Conservation (phyloP, 2,888 invertebrate genomes). For the Euplagia quadripunctaria region DNA sequence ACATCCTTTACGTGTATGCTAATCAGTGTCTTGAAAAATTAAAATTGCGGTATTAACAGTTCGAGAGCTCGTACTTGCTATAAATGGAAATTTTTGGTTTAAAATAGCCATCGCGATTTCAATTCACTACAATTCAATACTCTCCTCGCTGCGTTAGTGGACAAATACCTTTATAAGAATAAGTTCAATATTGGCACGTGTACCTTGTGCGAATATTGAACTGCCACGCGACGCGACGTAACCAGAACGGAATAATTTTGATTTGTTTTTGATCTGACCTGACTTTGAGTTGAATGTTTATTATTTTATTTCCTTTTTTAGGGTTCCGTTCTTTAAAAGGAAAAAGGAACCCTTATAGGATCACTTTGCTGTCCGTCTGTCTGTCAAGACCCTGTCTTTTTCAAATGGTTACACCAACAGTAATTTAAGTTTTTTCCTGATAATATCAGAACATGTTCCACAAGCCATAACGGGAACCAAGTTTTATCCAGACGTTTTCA, state of each 20-base stretch:
- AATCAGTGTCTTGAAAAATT: neutral
- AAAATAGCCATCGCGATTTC: neutral
- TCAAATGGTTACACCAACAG: too few relatives aligned
- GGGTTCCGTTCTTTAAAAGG: too few relatives aligned
- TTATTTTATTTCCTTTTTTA: neutral
- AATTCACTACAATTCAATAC: neutral
- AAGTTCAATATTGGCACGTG: neutral
- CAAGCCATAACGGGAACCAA: too few relatives aligned
- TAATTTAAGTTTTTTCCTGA: too few relatives aligned
- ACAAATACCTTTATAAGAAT: neutral
- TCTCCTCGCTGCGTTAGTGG: neutral
- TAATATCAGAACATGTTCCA: too few relatives aligned
- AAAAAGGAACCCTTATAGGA: too few relatives aligned
- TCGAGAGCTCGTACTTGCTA: neutral
- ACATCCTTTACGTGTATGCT: neutral
- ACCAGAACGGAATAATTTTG: neutral
- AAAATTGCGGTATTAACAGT: neutral
- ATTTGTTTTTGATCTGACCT: neutral
- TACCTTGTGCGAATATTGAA: neutral
- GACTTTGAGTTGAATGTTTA: neutral
- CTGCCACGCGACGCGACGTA: neutral
- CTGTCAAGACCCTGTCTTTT: too few relatives aligned
- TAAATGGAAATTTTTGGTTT: neutral
- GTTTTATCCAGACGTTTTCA: too few relatives aligned
- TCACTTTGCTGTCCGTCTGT: too few relatives aligned